These are phyloP conservation scores for Ophraella communa DNA, from an alignment of 2,888 invertebrate species.

Conservation along the genomic window DNA sequence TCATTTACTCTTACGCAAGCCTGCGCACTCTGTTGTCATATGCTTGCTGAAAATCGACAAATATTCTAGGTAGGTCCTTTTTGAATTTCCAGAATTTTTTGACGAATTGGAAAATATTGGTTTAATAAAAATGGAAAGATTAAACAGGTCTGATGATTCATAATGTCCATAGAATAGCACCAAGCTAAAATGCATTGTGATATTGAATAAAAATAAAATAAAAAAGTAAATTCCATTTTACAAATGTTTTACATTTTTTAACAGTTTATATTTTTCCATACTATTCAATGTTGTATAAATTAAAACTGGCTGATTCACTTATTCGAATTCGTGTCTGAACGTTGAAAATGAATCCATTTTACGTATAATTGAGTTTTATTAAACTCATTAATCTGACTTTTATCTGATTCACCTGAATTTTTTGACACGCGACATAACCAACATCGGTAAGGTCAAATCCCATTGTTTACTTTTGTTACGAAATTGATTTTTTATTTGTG, in stretches of 20 bases:
- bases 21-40: no score
- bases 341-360: constrained; percentile 3
- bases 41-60: no score
- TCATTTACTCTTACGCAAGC: no score
- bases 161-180: no score
- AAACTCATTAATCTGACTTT: background rate
- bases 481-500: background rate
- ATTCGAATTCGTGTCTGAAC: background rate
- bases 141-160: no score
- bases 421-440: constrained; percentile 6
- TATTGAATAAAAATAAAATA: no score
- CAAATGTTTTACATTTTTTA: background rate
- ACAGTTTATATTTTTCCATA: background rate
- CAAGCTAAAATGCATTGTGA: no score
- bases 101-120: no score
- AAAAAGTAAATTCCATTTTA: background rate
- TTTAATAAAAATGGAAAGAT: no score
- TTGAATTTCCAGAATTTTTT: no score
- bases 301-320: background rate
- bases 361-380: constrained; percentile 13
- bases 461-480: constrained; percentile 3
- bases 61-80: no score
- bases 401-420: constrained; percentile 12
- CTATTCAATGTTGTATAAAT: background rate
- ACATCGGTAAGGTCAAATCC: constrained; percentile 6